A percentile compares a stretch with the other conserved stretches of the same genome.
Evolutionary conservation across 2,888 invertebrate genomes (phyloP).

Genomic region (Hylaea fasciaria): DNA sequence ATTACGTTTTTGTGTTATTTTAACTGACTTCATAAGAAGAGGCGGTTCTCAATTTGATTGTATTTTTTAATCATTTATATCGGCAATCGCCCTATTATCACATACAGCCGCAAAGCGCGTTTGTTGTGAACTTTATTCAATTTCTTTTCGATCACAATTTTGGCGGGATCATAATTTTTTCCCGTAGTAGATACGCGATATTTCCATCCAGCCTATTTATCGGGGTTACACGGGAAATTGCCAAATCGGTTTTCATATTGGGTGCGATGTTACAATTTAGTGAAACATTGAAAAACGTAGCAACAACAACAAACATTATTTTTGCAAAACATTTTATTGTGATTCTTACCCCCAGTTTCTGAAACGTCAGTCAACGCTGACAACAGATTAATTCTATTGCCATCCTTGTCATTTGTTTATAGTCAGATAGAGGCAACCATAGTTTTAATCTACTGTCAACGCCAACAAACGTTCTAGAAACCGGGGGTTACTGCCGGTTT

Average conservation of each 20-base stretch:
- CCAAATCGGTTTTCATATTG: constrained; percentile 16
- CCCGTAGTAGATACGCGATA: constrained; percentile 10
- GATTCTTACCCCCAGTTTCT: too few relatives aligned
- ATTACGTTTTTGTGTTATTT: too few relatives aligned
- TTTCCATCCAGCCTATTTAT: constrained; percentile 23
- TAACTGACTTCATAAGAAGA: too few relatives aligned
- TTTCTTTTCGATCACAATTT: constrained; percentile 56
- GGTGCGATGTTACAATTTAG: neutral
- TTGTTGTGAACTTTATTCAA: constrained; percentile 49
- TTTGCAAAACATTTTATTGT: too few relatives aligned
- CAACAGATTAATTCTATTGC: too few relatives aligned
- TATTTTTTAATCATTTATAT: neutral
- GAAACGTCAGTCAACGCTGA: too few relatives aligned
- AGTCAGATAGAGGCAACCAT: too few relatives aligned
- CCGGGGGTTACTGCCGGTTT: too few relatives aligned
- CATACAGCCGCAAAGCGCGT: constrained; percentile 19
- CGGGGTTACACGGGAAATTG: constrained; percentile 17
- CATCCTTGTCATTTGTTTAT: too few relatives aligned
- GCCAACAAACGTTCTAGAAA: too few relatives aligned
- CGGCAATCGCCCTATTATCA: neutral
- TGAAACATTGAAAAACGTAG: neutral
- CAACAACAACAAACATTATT: neutral
- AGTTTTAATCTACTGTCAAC: too few relatives aligned
- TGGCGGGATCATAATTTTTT: constrained; percentile 45
- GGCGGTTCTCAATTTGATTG: too few relatives aligned